phyloP scores from a whole-genome alignment of 2,797 vertebrate genomes.

The Ctenopoma multispine region DNA sequence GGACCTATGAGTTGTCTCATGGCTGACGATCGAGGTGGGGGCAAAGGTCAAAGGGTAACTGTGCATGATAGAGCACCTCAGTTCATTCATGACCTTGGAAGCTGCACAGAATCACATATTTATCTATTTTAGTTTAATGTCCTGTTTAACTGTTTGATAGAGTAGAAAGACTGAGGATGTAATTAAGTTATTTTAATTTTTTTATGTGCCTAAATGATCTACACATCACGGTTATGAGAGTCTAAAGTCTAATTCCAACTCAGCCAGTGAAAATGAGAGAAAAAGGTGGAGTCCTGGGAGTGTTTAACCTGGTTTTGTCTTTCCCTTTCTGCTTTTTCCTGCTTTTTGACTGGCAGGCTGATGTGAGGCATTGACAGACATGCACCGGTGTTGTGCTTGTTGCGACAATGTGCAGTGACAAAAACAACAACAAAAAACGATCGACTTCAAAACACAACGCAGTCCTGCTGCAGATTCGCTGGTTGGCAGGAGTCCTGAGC shows the following conservation, averaged over 20 bases:
- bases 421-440: background rate
- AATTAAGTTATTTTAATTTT: too few species aligned
- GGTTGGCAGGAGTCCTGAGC: conserved; percentile 32
- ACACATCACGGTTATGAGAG: too few species aligned
- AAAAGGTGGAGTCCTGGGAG: background rate
- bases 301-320: background rate
- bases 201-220: too few species aligned
- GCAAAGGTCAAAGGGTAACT: background rate
- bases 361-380: conserved; percentile 40
- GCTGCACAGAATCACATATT: background rate
- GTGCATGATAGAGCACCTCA: background rate
- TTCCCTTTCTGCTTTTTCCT: conserved; percentile 6
- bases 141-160: too few species aligned
- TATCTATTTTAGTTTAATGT: background rate
- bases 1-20: conserved; percentile 36
- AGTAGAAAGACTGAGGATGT: background rate
- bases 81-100: background rate
- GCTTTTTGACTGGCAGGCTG: conserved; percentile 44
- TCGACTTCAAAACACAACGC: background rate
- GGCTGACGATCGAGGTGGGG: background rate
- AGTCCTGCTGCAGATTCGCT: conserved; percentile 16
- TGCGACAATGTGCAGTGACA: conserved; percentile 3
- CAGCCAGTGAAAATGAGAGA: background rate
- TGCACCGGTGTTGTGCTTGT: conserved; percentile 19
- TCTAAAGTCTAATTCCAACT: too few species aligned